These are phyloP conservation scores for Trichogramma pretiosum DNA, from an alignment of 1,140 invertebrate genomes.

Conservation along the genomic window DNA sequence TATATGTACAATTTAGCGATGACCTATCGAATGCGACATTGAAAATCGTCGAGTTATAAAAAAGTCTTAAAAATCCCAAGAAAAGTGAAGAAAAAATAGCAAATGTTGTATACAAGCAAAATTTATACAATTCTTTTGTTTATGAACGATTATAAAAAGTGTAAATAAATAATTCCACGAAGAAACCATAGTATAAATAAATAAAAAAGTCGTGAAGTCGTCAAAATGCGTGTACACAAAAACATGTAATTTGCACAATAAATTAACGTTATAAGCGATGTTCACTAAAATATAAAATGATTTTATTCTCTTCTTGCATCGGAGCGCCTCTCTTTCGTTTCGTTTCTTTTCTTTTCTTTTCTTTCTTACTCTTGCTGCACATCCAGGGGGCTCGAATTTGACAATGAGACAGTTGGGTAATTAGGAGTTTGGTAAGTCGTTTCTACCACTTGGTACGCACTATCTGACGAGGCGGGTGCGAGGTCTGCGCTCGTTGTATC, in stretches of 20 bases:
- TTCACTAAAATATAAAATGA: neutral
- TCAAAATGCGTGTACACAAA: too few species aligned
- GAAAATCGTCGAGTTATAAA: constrained; percentile 1
- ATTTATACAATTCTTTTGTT: too few species aligned
- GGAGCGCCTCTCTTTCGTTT: too few species aligned
- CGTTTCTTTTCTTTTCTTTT: neutral
- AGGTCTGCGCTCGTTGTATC: constrained; percentile 17
- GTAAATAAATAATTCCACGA: too few species aligned
- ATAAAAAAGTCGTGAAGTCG: too few species aligned
- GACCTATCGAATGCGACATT: neutral
- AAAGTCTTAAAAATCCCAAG: too few species aligned
- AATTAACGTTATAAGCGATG: neutral
- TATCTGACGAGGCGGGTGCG: constrained; percentile 17
- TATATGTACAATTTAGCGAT: neutral
- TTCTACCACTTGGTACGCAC: constrained; percentile 13
- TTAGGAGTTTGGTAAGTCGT: neutral
- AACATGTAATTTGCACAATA: neutral
- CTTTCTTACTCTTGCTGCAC: constrained; percentile 9
- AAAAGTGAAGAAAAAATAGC: too few species aligned
- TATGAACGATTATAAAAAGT: too few species aligned
- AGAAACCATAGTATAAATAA: too few species aligned
- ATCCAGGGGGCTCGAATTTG: neutral
- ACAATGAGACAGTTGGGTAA: neutral
- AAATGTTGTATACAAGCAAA: too few species aligned
- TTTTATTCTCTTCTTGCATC: too few species aligned